Percentiles rank a stretch among this genome's conserved stretches.
Conservation (phyloP, 2,113 vertebrate genomes). For the Sinocyclocheilus maitianheensis region DNA sequence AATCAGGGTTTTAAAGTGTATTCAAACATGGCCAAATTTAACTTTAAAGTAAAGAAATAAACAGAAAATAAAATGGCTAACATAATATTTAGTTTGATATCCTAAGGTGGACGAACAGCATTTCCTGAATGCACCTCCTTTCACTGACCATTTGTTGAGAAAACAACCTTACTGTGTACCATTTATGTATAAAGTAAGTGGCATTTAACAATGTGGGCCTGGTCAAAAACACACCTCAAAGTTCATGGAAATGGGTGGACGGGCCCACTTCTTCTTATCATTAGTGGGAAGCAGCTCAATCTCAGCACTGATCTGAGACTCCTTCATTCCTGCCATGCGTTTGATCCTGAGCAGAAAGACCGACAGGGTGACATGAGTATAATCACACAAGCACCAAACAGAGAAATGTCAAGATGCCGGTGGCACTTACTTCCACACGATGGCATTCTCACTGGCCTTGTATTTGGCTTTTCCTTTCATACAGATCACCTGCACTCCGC, state of each 20-base stretch:
- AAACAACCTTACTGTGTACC: too few relatives aligned
- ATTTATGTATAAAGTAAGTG: background rate
- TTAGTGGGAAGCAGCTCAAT: too few relatives aligned
- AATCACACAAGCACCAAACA: background rate
- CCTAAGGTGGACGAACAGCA: too few relatives aligned
- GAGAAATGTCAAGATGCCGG: background rate
- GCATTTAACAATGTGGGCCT: background rate
- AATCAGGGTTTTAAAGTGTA: background rate
- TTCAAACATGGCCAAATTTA: background rate
- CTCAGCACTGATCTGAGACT: too few relatives aligned
- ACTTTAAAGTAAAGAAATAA: too few relatives aligned
- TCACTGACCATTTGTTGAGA: too few relatives aligned
- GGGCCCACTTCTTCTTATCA: too few relatives aligned
- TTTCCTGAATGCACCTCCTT: background rate
- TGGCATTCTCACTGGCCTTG: slow-evolving; percentile 99
- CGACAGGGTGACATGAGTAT: background rate
- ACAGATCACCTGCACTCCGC: slow-evolving; percentile 98
- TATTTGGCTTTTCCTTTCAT: slow-evolving; percentile 99
- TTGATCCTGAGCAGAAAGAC: slow-evolving; percentile 84
- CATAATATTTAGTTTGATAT: too few relatives aligned
- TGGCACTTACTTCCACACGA: slow-evolving; percentile 95
- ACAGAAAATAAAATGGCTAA: too few relatives aligned
- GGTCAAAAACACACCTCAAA: slow-evolving; percentile 84
- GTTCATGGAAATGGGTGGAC: slow-evolving; percentile 72
- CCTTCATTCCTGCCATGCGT: slow-evolving; percentile 95